Evolutionary conservation across 2,113 vertebrate genomes (phyloP).

Genomic region (Mionectes macconnelli): DNA sequence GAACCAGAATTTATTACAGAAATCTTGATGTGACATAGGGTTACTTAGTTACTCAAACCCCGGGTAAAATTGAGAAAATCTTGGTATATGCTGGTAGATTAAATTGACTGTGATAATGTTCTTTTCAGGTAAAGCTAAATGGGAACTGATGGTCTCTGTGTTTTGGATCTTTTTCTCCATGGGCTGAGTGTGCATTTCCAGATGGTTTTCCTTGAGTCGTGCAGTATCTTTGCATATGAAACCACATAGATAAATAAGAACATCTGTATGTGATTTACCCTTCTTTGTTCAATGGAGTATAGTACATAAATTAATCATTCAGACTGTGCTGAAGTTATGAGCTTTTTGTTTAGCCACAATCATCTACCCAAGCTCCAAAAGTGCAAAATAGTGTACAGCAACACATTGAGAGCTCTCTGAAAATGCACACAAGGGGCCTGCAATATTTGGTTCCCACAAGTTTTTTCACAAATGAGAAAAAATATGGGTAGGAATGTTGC

Average conservation of each 20-base stretch:
- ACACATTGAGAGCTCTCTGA: neutral
- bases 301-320: neutral
- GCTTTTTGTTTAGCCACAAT: neutral
- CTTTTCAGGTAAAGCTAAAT: neutral
- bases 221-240: neutral
- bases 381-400: neutral
- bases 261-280: constrained; percentile 14
- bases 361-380: neutral
- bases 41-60: neutral
- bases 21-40: neutral
- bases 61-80: neutral
- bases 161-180: neutral
- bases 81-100: neutral
- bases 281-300: neutral
- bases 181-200: neutral
- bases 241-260: neutral
- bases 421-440: neutral
- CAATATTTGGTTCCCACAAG: constrained; percentile 6
- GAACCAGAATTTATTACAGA: neutral
- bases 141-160: neutral
- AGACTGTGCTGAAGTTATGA: neutral
- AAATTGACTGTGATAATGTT: neutral
- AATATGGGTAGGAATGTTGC: neutral
- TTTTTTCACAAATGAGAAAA: neutral
- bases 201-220: neutral